Percentiles rank a stretch among this genome's conserved stretches.
phyloP scores from a whole-genome alignment of 2,113 vertebrate genomes.

The Tetrax tetrax region DNA sequence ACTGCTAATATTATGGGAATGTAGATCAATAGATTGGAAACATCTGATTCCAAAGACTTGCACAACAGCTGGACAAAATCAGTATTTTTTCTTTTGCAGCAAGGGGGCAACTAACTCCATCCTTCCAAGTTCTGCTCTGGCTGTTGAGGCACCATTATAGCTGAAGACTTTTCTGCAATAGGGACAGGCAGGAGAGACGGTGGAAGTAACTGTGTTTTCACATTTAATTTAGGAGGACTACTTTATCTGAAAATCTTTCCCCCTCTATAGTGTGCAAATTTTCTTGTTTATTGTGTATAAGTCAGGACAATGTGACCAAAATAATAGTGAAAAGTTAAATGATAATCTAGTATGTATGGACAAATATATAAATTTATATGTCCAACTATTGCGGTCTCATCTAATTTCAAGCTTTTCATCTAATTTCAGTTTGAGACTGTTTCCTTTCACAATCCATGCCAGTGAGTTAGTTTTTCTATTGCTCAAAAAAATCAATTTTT shows the following conservation, averaged over 20 bases:
- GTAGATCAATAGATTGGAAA: background rate
- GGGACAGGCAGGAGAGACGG: background rate
- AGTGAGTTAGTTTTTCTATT: background rate
- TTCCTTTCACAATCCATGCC: background rate
- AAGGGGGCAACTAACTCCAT: background rate
- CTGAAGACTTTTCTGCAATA: background rate
- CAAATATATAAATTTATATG: background rate
- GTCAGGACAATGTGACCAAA: background rate
- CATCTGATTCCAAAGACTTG: background rate
- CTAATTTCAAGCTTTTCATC: conserved; percentile 56
- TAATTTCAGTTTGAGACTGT: conserved; percentile 46
- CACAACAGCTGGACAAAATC: background rate
- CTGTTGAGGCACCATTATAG: background rate
- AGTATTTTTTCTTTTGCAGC: background rate
- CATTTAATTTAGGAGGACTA: background rate
- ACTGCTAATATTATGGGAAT: background rate
- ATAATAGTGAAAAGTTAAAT: conserved; percentile 3
- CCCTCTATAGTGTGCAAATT: background rate
- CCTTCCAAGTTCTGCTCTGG: background rate
- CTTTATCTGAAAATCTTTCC: background rate
- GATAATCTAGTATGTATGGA: background rate
- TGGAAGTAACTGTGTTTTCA: background rate
- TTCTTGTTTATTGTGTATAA: background rate
- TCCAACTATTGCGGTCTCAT: background rate
- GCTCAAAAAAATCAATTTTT: background rate